Evolutionary conservation across 2,113 vertebrate species (phyloP).

Genomic region (Semicossyphus pulcher): DNA sequence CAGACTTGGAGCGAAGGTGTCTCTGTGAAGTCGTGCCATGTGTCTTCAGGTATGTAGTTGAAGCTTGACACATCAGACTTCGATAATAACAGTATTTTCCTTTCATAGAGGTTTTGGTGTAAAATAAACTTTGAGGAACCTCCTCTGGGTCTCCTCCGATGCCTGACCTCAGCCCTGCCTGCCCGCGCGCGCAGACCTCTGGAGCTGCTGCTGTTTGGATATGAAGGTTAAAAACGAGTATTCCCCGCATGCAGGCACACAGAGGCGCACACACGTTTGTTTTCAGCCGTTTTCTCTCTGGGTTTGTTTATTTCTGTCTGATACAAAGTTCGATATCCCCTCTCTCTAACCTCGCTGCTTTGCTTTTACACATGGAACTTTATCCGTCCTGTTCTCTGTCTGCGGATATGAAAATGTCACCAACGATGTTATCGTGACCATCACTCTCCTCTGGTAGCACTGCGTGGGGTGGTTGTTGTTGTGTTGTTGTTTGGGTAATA

Average conservation of each 20-base stretch:
- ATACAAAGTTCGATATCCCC: background rate
- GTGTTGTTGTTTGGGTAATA: no score
- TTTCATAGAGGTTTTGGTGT: conserved; percentile 20
- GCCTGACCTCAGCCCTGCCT: conserved; percentile 30
- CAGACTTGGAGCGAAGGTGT: conserved; percentile 33
- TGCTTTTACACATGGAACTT: background rate
- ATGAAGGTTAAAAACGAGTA: conserved; percentile 32
- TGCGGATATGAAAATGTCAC: background rate
- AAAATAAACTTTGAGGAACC: conserved; percentile 40
- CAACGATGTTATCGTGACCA: background rate
- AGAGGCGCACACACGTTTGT: background rate
- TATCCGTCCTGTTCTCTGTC: background rate
- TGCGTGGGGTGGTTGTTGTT: no score
- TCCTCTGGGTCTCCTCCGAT: conserved; percentile 34
- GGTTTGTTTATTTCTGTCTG: background rate
- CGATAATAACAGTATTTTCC: conserved; percentile 30
- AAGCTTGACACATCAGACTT: conserved; percentile 31
- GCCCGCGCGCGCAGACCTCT: conserved; percentile 19
- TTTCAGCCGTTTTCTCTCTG: background rate
- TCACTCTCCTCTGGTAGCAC: background rate
- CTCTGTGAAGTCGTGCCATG: conserved; percentile 48
- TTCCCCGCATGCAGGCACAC: background rate
- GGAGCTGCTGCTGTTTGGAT: conserved; percentile 25
- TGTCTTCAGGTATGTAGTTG: conserved; percentile 52
- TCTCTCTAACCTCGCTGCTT: background rate